Conservation (phyloP, 2,797 vertebrate genomes). For the Rhinoraja longicauda region DNA sequence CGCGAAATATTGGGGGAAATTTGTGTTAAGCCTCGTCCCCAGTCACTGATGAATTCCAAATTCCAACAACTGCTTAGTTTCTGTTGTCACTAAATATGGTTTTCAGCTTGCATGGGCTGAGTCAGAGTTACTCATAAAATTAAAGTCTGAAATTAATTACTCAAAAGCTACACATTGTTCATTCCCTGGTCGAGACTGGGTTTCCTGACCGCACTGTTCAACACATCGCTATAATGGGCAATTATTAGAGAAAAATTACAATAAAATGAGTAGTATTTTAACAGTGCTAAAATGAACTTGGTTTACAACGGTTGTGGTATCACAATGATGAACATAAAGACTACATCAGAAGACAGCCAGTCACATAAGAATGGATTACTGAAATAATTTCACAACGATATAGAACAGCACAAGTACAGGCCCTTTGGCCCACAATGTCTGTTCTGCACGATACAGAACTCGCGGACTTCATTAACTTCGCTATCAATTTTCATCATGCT, state of each 20-base stretch:
- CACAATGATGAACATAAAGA: neutral
- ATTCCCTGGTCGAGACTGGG: neutral
- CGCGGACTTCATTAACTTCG: too few species aligned
- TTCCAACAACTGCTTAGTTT: neutral
- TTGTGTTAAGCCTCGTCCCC: neutral
- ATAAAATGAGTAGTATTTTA: neutral
- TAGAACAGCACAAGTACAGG: too few species aligned
- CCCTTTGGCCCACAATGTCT: too few species aligned
- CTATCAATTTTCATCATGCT: too few species aligned
- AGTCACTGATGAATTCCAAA: neutral
- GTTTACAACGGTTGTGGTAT: neutral
- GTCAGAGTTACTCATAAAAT: neutral
- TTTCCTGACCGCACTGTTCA: constrained; percentile 20
- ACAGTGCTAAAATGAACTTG: neutral
- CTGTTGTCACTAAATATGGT: neutral
- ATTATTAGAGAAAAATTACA: neutral
- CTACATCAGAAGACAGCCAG: neutral
- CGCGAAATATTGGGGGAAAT: neutral
- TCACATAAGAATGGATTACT: neutral
- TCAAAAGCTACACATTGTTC: neutral
- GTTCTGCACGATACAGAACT: too few species aligned
- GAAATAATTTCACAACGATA: neutral
- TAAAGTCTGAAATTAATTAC: neutral
- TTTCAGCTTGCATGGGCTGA: neutral
- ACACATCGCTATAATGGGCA: constrained; percentile 1